Conservation (phyloP, 2,888 invertebrate genomes). For the Sthenelais limicola region DNA sequence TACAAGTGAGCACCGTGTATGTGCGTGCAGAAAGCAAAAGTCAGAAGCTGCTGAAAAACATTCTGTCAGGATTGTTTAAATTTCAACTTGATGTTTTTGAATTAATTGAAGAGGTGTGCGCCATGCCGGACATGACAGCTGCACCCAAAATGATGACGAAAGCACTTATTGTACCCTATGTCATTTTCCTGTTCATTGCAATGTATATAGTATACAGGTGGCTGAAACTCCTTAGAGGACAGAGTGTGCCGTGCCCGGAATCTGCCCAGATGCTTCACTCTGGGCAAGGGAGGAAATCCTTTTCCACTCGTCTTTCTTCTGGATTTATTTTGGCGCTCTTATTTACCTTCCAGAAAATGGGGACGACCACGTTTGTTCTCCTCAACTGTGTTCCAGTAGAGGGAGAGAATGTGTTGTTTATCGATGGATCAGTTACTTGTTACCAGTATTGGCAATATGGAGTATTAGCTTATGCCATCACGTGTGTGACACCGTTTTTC, state of each 20-base stretch:
- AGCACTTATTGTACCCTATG: conserved; percentile 50
- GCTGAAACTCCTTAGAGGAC: conserved; percentile 15
- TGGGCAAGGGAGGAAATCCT: conserved; percentile 39
- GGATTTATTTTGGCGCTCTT: conserved; percentile 50
- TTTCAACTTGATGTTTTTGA: conserved; percentile 51
- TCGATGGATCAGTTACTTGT: conserved; percentile 49
- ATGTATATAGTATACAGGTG: conserved; percentile 46
- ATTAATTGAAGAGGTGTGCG: conserved; percentile 49
- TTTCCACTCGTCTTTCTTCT: conserved; percentile 46
- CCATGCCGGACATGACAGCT: conserved; percentile 46
- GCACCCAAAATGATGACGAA: conserved; percentile 49
- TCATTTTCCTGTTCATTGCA: conserved; percentile 45
- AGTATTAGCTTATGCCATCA: conserved; percentile 44
- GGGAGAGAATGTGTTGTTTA: conserved; percentile 49
- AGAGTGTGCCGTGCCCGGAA: conserved; percentile 13
- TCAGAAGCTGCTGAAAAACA: conserved; percentile 44
- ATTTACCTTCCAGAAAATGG: conserved; percentile 53
- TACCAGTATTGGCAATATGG: conserved; percentile 46
- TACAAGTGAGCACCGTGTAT: conserved; percentile 51
- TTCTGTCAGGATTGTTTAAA: conserved; percentile 50
- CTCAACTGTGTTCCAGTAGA: conserved; percentile 53
- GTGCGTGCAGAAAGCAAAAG: conserved; percentile 35
- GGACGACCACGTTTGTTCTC: conserved; percentile 50
- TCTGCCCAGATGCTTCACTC: conserved; percentile 20
- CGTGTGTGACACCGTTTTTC: conserved; percentile 49